These are phyloP conservation scores for Umimayanthus kanabou DNA, from an alignment of 92 coral and sea anemone genomes.

Conservation along the genomic window DNA sequence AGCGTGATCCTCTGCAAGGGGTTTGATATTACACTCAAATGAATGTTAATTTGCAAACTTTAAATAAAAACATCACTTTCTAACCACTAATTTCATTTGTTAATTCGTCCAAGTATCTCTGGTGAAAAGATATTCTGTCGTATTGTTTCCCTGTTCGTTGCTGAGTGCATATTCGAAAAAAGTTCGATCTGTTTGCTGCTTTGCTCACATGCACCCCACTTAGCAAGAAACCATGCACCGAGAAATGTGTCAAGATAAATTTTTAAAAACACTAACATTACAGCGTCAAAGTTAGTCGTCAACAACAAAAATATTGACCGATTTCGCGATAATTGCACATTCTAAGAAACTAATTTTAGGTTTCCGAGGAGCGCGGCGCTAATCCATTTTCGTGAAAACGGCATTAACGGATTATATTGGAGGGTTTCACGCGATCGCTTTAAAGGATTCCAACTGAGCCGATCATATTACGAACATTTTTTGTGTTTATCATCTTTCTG, in stretches of 20 bases:
- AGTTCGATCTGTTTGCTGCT: background rate
- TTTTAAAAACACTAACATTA: background rate
- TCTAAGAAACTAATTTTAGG: conserved; percentile 21
- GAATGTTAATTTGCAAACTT: background rate
- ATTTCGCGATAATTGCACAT: conserved; percentile 20
- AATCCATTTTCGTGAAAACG: conserved; percentile 73
- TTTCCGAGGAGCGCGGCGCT: conserved; percentile 31
- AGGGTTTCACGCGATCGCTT: conserved; percentile 55
- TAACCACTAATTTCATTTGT: background rate
- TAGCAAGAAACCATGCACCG: background rate
- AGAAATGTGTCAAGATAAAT: background rate
- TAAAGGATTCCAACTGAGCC: conserved; percentile 19
- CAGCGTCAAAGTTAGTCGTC: background rate
- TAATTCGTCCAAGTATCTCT: background rate
- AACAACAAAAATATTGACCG: conserved; percentile 16
- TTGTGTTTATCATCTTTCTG: conserved; percentile 37
- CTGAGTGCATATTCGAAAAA: background rate
- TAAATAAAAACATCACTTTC: conserved; percentile 1
- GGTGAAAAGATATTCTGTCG: background rate
- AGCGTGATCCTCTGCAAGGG: conserved; percentile 32
- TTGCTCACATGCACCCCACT: too few relatives aligned
- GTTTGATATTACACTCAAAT: background rate
- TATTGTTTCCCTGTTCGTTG: background rate
- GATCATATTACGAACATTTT: conserved; percentile 37
- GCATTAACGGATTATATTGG: conserved; percentile 64